Conservation (phyloP, 1,140 invertebrate genomes). For the Ceratina australensis region DNA sequence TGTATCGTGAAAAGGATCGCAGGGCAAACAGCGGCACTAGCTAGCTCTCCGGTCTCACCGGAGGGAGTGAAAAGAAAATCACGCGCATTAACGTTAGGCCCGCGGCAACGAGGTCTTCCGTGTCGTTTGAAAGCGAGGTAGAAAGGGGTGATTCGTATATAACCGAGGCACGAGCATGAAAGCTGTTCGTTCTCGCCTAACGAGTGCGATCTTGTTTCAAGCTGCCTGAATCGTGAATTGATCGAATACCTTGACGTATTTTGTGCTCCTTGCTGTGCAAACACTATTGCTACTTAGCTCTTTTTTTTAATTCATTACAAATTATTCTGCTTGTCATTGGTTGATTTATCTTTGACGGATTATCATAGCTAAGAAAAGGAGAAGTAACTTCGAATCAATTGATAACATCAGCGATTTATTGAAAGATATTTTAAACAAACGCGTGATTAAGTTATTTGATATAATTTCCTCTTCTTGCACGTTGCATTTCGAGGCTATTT, state of each 20-base stretch:
- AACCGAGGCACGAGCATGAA: constrained; percentile 6
- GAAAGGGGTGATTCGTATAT: constrained; percentile 17
- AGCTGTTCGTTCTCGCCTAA: constrained; percentile 29
- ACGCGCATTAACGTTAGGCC: constrained; percentile 45
- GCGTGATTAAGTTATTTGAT: no score
- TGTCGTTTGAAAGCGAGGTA: constrained; percentile 31
- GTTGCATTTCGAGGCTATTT: no score
- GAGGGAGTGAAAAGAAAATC: constrained; percentile 43
- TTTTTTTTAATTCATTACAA: no score
- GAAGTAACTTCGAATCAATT: neutral
- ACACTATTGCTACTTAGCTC: neutral
- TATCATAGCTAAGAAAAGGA: no score
- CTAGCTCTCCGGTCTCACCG: neutral
- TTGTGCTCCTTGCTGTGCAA: no score
- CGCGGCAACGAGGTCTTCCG: constrained; percentile 33
- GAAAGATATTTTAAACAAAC: no score
- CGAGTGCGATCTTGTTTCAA: constrained; percentile 29
- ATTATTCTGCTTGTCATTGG: no score
- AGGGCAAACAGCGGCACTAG: constrained; percentile 35
- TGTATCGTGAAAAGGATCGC: constrained; percentile 33
- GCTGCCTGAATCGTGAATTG: neutral
- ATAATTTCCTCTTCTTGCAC: no score
- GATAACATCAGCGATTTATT: no score
- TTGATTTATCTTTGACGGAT: no score
- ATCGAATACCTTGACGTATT: constrained; percentile 14